phyloP scores from a whole-genome alignment of 2,888 invertebrate species.

The Thereva unica region DNA sequence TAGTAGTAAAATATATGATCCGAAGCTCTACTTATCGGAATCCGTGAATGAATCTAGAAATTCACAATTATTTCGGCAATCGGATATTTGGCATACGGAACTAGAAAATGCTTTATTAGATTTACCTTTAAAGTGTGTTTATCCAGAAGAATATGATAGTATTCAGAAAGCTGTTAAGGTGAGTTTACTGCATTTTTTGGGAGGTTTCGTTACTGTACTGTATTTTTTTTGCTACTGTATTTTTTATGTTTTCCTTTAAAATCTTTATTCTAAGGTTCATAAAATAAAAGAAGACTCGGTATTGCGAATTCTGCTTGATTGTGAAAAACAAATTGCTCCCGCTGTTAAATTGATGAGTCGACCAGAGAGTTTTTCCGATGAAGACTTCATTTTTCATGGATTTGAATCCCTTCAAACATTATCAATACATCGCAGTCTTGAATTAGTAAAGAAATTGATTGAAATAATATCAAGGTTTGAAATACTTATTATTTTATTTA shows the following conservation, averaged over 20 bases:
- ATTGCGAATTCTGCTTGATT: slow-evolving; percentile 41
- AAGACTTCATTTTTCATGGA: slow-evolving; percentile 43
- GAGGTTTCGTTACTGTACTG: background rate
- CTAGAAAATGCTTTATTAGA: slow-evolving; percentile 45
- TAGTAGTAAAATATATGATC: slow-evolving; percentile 18
- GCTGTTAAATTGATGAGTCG: slow-evolving; percentile 43
- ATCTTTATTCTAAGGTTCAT: slow-evolving; percentile 12
- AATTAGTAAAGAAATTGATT: slow-evolving; percentile 47
- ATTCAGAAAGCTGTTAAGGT: slow-evolving; percentile 36
- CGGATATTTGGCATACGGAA: slow-evolving; percentile 42
- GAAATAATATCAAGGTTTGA: slow-evolving; percentile 44
- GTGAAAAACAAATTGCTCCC: slow-evolving; percentile 41
- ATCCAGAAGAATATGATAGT: slow-evolving; percentile 42
- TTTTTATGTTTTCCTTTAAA: slow-evolving; percentile 2
- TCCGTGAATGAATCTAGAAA: slow-evolving; percentile 37
- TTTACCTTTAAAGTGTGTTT: slow-evolving; percentile 42
- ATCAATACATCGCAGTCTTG: slow-evolving; percentile 48
- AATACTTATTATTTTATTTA: background rate
- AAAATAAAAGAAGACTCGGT: background rate
- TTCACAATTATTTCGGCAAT: slow-evolving; percentile 42
- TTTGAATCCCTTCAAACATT: slow-evolving; percentile 45
- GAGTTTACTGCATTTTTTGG: background rate
- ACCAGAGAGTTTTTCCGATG: slow-evolving; percentile 37
- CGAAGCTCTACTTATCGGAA: slow-evolving; percentile 26
- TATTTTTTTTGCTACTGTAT: too few relatives aligned